Conservation (phyloP, 35 echinoderm and acorn worm species). For the Apostichopus californicus region DNA sequence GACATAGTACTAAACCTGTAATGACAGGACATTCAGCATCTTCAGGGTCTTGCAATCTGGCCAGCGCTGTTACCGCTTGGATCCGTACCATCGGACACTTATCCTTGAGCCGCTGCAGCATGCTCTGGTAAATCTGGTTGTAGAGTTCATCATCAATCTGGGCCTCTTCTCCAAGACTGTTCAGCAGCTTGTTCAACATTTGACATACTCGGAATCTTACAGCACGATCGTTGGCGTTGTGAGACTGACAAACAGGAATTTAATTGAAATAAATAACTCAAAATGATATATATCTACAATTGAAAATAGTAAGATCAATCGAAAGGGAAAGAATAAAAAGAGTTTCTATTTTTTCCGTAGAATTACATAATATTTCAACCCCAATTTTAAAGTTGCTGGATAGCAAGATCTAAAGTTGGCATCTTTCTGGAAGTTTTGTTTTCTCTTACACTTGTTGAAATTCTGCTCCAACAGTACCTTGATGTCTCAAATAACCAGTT, state of each 20-base stretch:
- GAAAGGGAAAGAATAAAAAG: background rate
- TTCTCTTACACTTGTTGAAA: no score
- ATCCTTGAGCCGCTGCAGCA: conserved; percentile 87
- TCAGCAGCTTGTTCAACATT: conserved; percentile 94
- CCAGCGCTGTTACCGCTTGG: conserved; percentile 91
- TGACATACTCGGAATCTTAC: conserved; percentile 96
- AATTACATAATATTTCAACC: background rate
- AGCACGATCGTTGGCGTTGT: conserved; percentile 83
- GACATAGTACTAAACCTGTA: background rate
- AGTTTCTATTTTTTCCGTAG: background rate
- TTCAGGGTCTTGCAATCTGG: conserved; percentile 84
- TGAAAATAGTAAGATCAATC: no score
- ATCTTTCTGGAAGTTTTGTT: no score
- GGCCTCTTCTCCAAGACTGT: conserved; percentile 82
- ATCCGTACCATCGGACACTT: conserved; percentile 76
- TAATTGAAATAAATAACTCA: no score
- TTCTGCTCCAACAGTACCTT: no score
- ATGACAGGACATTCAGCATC: conserved; percentile 57
- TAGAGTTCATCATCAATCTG: conserved; percentile 98
- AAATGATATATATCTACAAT: no score
- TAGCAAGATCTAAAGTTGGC: background rate
- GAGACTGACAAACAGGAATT: conserved; percentile 53
- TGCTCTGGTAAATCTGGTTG: conserved; percentile 83
- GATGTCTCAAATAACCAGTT: no score
- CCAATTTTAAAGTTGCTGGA: background rate